Evolutionary conservation across 2,797 vertebrate genomes (phyloP), one percentile per base, ranked within the genome.

Genomic region (Discoglossus pictus): DNA sequence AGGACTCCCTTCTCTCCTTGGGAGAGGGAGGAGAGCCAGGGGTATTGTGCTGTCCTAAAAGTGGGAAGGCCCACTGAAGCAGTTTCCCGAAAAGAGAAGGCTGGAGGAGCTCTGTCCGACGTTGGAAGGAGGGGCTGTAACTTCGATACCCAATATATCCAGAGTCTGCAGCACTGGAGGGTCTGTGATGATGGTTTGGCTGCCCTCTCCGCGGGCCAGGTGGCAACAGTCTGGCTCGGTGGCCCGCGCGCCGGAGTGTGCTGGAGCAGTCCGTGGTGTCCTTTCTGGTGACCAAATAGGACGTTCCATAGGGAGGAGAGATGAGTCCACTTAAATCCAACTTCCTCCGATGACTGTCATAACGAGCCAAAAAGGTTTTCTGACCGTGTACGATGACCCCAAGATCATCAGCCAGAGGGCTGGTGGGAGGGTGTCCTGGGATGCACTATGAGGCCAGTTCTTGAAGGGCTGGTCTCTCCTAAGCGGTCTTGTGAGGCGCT

Each of bases 101-200:
- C 93, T 96, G 92, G 72, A 98, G 89, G 63, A 94, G 92, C 9
- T 94, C 95, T 0, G 95, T 98, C 75, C 97, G 93, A 43, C 94
- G 93, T 82, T 97, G 93, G 78, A 98, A 98, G 8, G 96, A 98
- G 0, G 96, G 96, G 82, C 96, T 98, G 78, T 98, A 98, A 81
- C 96, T 98, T 51, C 95, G 91, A 83, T 98, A 98, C n/a, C 96
- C 96, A 0, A 96, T 86, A 6, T 91, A 93, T 47, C 94, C 88
- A 0, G 80, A 87, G 42, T 96, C 93, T 0, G 94, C 95, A 47
- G 84, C 77, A 76, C 88, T 92, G 75, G 90, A 93, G 40, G 89
- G 76, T n/a, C 62, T 83, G 83, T 47, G 84, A 71, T 0, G 78
- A 72, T 0, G 85, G 76, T 54, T 71, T 0, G 77, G 77, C 11